Base-by-base conservation (phyloP, 2,888 invertebrate species). In the Helobdella robusta region DNA sequence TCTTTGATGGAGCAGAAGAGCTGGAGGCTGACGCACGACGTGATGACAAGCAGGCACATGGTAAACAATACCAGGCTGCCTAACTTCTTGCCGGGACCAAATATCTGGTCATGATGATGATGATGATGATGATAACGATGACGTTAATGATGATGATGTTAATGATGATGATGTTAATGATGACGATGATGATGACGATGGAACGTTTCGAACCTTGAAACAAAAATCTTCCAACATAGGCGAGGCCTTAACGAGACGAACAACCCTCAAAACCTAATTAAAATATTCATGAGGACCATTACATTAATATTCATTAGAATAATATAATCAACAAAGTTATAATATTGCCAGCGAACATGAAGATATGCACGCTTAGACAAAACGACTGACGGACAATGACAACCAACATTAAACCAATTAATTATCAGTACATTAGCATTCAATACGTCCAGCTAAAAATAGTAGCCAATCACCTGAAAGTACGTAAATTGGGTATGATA, bases 11-110 rank as follows among this genome's bases (percentile, higher is more conserved):
- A 95, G 78, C 98, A 99, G 79, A 99, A 99, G 40, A 99, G 82
- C 78, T 99, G 98, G 88, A 99, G 93, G 54, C 95, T 97, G 75
- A 99, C 95, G 70, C 93, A 92, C 2, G 97, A 97, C 64, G 97
- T 95, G 73, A 99, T 95, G 66, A 99, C 91, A 63, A 99, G 83
- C 77, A 99, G 86, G 79, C 97, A 97, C 90, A 97, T 94, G 54
- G 98, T 99, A 80, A 99, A 99, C 74, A 98, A 89, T 63, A 99
- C 94, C n/a, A 99, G 84, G 72, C 94, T 94, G 40, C 98, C 98
- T n/a, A 99, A 83, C 79, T 99, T 99, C 80, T 95, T 97, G 4
- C 95, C 95, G 1, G 84, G 84, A 20, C 83, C 84, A 75, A 84
- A 84, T 58, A 84, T 84, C 82, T 56, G 89, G 15, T 18, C 11